phyloP scores from a whole-genome alignment of 2,113 vertebrate genomes.

The Ibidorhyncha struthersii region DNA sequence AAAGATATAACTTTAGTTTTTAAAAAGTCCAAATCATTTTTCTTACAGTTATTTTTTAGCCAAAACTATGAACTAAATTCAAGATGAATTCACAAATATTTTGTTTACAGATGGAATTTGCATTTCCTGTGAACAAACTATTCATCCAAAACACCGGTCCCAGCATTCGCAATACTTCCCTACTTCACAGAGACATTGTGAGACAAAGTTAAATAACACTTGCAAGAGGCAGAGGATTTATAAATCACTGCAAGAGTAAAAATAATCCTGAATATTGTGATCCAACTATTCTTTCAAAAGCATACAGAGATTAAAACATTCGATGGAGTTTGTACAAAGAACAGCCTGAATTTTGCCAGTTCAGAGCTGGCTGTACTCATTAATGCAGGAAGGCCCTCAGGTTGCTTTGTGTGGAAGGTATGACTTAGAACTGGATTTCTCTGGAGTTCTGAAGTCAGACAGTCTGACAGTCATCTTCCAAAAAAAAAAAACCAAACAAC shows the following conservation, averaged over 20 bases:
- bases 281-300: slow-evolving; percentile 41
- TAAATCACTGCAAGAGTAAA: not conserved
- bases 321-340: slow-evolving; percentile 26
- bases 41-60: not conserved
- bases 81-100: not conserved
- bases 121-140: slow-evolving; percentile 1
- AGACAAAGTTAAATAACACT: not conserved
- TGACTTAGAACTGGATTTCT: not conserved
- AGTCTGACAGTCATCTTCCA: not conserved
- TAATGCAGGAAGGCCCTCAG: slow-evolving; percentile 60
- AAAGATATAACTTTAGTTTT: not conserved
- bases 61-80: not conserved
- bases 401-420: not conserved
- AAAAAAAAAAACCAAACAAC: no score
- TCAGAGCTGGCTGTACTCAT: slow-evolving; percentile 46
- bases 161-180: not conserved
- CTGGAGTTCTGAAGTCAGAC: not conserved
- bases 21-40: not conserved
- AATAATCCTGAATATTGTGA: not conserved
- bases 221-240: not conserved
- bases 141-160: not conserved
- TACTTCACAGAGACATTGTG: not conserved
- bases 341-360: slow-evolving; percentile 64
- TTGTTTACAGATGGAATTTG: not conserved
- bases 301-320: slow-evolving; percentile 51